These are phyloP conservation scores for Ceyx melanurus DNA, from an alignment of 2,113 vertebrate genomes.

Conservation along the genomic window DNA sequence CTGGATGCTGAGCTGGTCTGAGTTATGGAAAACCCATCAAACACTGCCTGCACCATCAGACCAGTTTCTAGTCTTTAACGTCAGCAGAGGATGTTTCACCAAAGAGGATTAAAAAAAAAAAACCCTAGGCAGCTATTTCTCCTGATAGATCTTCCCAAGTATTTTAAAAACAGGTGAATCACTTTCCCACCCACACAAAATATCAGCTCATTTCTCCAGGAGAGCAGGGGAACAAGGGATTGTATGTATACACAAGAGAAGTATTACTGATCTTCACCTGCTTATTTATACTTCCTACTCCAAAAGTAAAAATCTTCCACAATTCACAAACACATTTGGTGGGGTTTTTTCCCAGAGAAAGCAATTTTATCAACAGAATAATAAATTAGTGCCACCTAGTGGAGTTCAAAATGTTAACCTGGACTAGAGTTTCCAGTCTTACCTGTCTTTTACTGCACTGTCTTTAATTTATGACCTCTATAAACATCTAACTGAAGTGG, in stretches of 20 bases:
- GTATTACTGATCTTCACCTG: neutral
- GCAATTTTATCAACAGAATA: slow-evolving; percentile 8
- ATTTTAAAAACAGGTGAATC: neutral
- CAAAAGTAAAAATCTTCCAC: neutral
- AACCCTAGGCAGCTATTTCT: neutral
- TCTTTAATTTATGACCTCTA: neutral
- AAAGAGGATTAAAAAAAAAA: neutral
- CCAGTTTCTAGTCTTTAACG: neutral
- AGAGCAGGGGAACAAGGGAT: neutral
- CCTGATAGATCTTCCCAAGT: neutral
- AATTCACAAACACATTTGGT: neutral
- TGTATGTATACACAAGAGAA: neutral
- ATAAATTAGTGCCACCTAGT: slow-evolving; percentile 55
- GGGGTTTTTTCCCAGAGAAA: neutral
- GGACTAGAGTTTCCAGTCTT: neutral
- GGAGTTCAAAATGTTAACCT: slow-evolving; percentile 33
- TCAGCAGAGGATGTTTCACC: neutral
- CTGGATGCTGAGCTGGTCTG: neutral
- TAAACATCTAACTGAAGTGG: neutral
- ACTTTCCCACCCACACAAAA: neutral
- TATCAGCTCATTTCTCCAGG: neutral
- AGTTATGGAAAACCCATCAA: neutral
- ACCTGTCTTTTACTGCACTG: neutral
- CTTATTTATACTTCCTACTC: neutral
- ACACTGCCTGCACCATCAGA: neutral